Evolutionary conservation across 2,888 invertebrate genomes (phyloP), one percentile per base, ranked within the genome.

Genomic region (Clusia tigrina): DNA sequence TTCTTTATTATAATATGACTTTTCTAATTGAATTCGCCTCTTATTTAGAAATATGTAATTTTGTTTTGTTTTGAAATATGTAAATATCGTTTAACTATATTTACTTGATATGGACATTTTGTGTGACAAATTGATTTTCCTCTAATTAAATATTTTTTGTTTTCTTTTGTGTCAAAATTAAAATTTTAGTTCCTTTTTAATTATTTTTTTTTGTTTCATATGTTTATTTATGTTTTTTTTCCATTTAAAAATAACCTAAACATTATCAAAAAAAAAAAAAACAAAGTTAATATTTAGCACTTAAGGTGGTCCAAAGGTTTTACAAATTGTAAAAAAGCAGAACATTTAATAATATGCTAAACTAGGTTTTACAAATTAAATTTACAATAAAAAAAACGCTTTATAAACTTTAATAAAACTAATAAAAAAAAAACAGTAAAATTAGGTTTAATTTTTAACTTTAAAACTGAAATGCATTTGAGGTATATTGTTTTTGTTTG

Each of bases 401-500:
- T 56, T 23, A 42, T 17, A 48, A 23, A 56, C n/a, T 42, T 56
- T 23, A 15, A 15, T 23, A 38, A 38, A 38, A 18, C 10, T 56
- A 56, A 38, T 23, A 37, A 12, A 23, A 23, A 56, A 18, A 2
- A 9, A 54, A 3, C 10, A 37, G 18, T 54, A 38, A 37, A 23
- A 32, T 24, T 53, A 58, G 22, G 20, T 18, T 25, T 32, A 17
- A 22, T 22, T 46, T 42, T 76, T 77, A 75, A 79, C 72, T 74
- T 77, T 80, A 77, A 78, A 82, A 83, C 81, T 81, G 82, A 81
- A 81, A 83, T 81, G 83, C 83, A 79, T 81, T 75, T 81, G 83
- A 83, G 83, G 83, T 81, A 83, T 81, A 81, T 81, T 76, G 80
- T 83, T 78, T 83, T 83, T 78, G 80, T 78, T 79, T 79, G 72